Evolutionary conservation across 2,113 vertebrate species (phyloP).

Genomic region (Odontophorus gujanensis): DNA sequence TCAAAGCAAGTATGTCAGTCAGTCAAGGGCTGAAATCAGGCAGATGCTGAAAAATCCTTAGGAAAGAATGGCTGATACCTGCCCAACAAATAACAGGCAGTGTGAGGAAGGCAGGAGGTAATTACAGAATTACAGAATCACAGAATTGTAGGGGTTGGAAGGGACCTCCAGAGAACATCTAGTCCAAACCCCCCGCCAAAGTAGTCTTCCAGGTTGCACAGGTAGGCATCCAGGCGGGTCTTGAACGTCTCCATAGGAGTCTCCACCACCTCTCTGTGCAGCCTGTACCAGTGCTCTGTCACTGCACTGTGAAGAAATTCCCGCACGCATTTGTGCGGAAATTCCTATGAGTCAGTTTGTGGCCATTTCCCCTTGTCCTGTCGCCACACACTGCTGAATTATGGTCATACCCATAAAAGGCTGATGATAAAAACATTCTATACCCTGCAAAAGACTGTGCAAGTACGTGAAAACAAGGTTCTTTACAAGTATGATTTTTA

Average conservation of each 20-base stretch:
- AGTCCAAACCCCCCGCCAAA: too few species aligned
- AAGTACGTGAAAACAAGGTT: neutral
- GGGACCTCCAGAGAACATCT: too few species aligned
- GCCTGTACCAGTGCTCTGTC: too few species aligned
- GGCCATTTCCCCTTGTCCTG: too few species aligned
- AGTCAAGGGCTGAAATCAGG: neutral
- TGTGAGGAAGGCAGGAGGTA: neutral
- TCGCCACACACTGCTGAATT: neutral
- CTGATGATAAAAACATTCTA: neutral
- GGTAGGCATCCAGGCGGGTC: too few species aligned
- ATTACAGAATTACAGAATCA: neutral
- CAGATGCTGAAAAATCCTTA: neutral
- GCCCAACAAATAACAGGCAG: neutral
- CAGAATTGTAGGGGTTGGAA: too few species aligned
- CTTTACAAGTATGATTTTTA: neutral
- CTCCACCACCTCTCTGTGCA: too few species aligned
- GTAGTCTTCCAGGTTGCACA: too few species aligned
- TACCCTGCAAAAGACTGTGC: neutral
- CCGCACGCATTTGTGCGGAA: too few species aligned
- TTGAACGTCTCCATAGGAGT: too few species aligned
- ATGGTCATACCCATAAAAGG: neutral
- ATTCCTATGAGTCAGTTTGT: too few species aligned
- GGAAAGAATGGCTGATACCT: neutral
- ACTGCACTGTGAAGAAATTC: too few species aligned
- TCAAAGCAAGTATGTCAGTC: neutral